These are phyloP conservation scores for Clangula hyemalis DNA, from an alignment of 2,797 vertebrate species.

Conservation along the genomic window DNA sequence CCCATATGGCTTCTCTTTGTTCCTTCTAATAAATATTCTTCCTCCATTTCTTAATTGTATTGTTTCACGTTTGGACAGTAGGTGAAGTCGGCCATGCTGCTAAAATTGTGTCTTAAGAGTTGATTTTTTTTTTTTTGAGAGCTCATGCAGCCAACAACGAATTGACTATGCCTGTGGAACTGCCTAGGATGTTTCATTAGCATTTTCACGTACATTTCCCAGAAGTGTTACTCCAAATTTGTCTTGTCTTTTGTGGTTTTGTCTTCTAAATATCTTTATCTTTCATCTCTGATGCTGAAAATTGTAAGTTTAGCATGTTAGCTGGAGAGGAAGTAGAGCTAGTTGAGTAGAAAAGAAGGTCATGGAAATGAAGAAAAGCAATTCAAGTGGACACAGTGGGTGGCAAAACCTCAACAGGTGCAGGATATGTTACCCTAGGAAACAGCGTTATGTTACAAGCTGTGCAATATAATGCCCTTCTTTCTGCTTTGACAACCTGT, in stretches of 20 bases:
- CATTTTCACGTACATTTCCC: not conserved
- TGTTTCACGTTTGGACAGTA: conserved; percentile 34
- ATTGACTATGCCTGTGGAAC: not conserved
- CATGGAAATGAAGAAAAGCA: conserved; percentile 1
- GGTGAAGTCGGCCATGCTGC: conserved; percentile 9
- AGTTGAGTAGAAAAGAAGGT: not conserved
- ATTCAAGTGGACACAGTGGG: not conserved
- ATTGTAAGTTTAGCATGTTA: not conserved
- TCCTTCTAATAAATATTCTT: conserved; percentile 16
- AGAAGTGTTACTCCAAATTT: not conserved
- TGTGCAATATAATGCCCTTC: conserved; percentile 9
- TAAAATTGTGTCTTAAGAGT: conserved; percentile 29
- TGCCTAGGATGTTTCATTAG: not conserved
- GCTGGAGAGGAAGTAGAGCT: not conserved
- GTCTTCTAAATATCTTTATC: not conserved
- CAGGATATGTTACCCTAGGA: conserved; percentile 46
- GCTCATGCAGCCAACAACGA: conserved; percentile 2
- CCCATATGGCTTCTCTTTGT: conserved; percentile 10
- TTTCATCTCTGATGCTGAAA: not conserved
- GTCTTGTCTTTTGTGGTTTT: not conserved
- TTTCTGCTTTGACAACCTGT: not conserved
- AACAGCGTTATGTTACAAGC: conserved; percentile 26
- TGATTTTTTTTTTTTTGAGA: not conserved
- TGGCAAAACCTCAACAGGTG: conserved; percentile 57
- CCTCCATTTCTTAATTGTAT: conserved; percentile 30